phyloP scores from a whole-genome alignment of 2,888 invertebrate genomes.

The Lumbricus terrestris region DNA sequence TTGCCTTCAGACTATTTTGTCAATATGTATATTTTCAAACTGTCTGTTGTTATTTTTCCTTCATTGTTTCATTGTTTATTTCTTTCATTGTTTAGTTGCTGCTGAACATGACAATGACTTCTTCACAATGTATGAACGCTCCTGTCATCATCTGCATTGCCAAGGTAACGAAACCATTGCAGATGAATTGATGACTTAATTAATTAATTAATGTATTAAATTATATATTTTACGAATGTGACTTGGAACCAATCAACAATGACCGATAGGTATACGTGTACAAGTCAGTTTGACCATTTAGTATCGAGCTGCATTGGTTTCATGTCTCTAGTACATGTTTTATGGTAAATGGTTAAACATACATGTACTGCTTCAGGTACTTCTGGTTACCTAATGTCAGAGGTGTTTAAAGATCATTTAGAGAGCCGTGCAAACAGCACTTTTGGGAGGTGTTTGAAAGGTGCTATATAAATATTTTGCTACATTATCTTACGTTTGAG shows the following conservation, averaged over 20 bases:
- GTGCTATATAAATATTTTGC: too few relatives aligned
- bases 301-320: too few relatives aligned
- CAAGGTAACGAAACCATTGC: conserved; percentile 66
- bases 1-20: not conserved
- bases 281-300: not conserved
- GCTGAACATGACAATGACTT: conserved; percentile 81
- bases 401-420: too few relatives aligned
- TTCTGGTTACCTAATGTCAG: too few relatives aligned
- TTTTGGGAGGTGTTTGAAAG: too few relatives aligned
- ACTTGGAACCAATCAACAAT: not conserved
- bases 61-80: not conserved
- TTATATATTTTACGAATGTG: not conserved
- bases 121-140: conserved; percentile 85
- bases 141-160: conserved; percentile 82
- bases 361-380: too few relatives aligned
- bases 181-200: not conserved
- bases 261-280: not conserved
- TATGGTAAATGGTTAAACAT: too few relatives aligned
- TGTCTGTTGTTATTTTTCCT: not conserved
- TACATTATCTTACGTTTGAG: not conserved
- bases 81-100: conserved; percentile 67
- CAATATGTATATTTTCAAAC: not conserved
- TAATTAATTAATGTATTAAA: not conserved
- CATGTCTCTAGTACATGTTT: too few relatives aligned
- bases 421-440: too few relatives aligned